Evolutionary conservation across 2,797 vertebrate genomes (phyloP).

Genomic region (Chelon labrosus): DNA sequence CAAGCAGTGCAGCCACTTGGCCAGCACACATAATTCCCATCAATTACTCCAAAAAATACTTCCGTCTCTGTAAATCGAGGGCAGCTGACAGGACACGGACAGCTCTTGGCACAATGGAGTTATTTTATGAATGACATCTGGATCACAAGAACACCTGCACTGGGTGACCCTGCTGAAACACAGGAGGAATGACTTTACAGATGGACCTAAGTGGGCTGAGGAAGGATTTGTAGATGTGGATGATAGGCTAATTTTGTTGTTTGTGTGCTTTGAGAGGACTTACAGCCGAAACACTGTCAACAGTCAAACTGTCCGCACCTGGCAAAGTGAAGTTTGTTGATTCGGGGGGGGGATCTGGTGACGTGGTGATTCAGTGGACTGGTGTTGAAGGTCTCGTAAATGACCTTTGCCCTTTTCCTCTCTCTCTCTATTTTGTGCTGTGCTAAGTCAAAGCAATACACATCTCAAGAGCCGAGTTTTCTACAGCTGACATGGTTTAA

Average conservation of each 20-base stretch:
- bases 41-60: conserved; percentile 75
- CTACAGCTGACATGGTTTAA: conserved; percentile 9
- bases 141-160: conserved; percentile 77
- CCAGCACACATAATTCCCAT: conserved; percentile 73
- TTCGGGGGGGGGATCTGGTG: conserved; percentile 43
- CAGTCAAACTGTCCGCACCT: conserved; percentile 51
- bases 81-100: conserved; percentile 73
- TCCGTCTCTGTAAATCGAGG: conserved; percentile 76
- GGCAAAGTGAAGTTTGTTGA: conserved; percentile 53
- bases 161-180: conserved; percentile 68
- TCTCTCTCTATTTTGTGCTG: not conserved
- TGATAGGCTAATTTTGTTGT: conserved; percentile 46
- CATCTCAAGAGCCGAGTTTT: not conserved
- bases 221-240: conserved; percentile 35
- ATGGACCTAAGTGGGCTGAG: conserved; percentile 22
- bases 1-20: conserved; percentile 64
- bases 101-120: conserved; percentile 71
- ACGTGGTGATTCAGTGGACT: conserved; percentile 28
- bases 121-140: conserved; percentile 79
- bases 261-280: conserved; percentile 50
- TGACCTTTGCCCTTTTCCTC: conserved; percentile 36
- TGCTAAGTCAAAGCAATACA: not conserved
- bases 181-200: conserved; percentile 24
- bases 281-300: conserved; percentile 55
- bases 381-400: conserved; percentile 18